Evolutionary conservation across 2,888 invertebrate genomes (phyloP), one percentile per base, ranked within the genome.

Genomic region (Drosophila stalkeri): DNA sequence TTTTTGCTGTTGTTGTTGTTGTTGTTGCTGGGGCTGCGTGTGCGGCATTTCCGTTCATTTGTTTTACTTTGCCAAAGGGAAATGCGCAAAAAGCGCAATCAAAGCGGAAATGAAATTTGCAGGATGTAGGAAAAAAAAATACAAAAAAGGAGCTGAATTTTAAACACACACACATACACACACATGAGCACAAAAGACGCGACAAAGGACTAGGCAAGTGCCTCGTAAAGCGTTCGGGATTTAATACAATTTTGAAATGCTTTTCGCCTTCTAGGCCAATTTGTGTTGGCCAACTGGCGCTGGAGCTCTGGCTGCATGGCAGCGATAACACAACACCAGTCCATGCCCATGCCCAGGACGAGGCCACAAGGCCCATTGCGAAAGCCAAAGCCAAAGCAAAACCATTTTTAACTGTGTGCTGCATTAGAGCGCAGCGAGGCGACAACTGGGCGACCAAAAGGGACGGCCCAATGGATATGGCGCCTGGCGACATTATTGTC

Each of bases 101-200:
- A 89, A 89, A 88, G 87, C 87, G 87, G 87, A 87, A 87, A 87
- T 87, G 87, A 90, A 87, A 87, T 87, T 90, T 90, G 82, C 89
- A 88, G 87, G 86, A 88, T 88, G 88, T 82, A 70, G 67, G 77
- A 75, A 71, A 73, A 70, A 65, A 66, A 65, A 66, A 65, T 43
- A 31, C 14, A 20, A 74, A 73, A 72, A 70, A 64, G 52, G 46
- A 59, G 59, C 69, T 80, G 82, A 70, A 81, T 82, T 86, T 84
- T 80, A 89, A 89, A 54, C 43, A 47, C 57, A 54, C 35, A 14
- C 52, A 14, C n/a, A 20, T 44, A 61, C 49, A 44, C 23, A 9
- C 43, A 63, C 11, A 43, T 33, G 43, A 5, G 47, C 51, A 72
- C 46, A 74, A 73, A 74, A 59, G 69, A 66, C 64, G 68, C 68